These are phyloP conservation scores for Sipha flava DNA, from an alignment of 1,140 invertebrate species.

Conservation along the genomic window DNA sequence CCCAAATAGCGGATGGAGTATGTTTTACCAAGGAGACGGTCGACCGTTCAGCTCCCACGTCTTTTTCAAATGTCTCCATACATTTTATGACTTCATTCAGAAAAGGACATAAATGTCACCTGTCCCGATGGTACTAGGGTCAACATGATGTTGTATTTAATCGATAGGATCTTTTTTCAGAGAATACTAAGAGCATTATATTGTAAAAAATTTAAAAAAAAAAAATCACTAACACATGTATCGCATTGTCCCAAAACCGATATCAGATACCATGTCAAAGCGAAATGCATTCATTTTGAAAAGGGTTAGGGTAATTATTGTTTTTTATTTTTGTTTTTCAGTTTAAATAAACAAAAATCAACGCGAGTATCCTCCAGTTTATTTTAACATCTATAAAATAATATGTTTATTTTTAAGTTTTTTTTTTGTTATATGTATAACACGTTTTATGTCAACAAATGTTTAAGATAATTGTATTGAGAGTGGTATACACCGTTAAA, in stretches of 20 bases:
- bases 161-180: conserved; percentile 9
- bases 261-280: background rate
- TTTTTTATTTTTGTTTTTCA: no score
- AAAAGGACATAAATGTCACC: conserved; percentile 12
- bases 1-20: background rate
- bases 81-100: conserved; percentile 14
- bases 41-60: background rate
- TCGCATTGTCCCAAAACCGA: background rate
- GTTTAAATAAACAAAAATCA: no score
- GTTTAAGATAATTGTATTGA: no score
- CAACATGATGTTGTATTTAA: background rate
- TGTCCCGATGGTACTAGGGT: background rate
- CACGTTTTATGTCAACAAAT: no score
- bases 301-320: background rate
- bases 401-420: no score
- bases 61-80: conserved; percentile 1
- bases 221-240: conserved; percentile 7
- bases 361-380: no score
- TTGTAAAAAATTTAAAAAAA: background rate
- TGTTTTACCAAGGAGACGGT: background rate
- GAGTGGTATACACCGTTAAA: no score
- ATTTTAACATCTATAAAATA: background rate
- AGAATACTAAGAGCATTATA: background rate
- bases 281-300: background rate
- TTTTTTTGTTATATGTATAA: no score